A percentile compares a stretch with the other conserved stretches of the same genome.
These are phyloP conservation scores for Thereva nobilitata DNA, from an alignment of 2,888 invertebrate genomes.

Conservation along the genomic window DNA sequence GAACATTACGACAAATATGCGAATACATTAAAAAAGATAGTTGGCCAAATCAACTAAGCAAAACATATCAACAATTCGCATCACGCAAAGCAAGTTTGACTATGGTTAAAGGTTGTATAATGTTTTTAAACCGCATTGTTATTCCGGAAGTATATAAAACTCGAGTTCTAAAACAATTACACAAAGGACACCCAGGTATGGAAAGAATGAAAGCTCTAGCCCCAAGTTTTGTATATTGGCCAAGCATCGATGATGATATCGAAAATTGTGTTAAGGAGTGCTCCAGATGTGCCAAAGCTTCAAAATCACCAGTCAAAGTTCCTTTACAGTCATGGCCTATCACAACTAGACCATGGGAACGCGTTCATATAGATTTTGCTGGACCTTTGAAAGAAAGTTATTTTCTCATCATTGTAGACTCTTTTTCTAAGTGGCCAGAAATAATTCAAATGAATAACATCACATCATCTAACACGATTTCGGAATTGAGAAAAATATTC, in stretches of 20 bases:
- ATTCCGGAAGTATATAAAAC: constrained; percentile 3
- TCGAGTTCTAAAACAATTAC: constrained; percentile 44
- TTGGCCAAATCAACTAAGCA: not conserved
- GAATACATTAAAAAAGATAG: not conserved
- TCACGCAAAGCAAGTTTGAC: not conserved
- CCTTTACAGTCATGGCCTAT: constrained; percentile 44
- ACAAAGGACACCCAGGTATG: constrained; percentile 45
- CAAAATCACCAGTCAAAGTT: constrained; percentile 46
- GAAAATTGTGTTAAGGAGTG: constrained; percentile 45
- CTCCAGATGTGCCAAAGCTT: constrained; percentile 44
- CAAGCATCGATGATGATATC: constrained; percentile 46
- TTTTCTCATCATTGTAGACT: constrained; percentile 52
- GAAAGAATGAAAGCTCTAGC: constrained; percentile 47
- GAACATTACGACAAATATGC: not conserved
- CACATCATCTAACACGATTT: not conserved
- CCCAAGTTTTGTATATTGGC: constrained; percentile 47
- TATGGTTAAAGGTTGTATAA: constrained; percentile 22
- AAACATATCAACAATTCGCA: not conserved
- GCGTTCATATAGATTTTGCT: constrained; percentile 57
- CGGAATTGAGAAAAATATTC: constrained; percentile 42
- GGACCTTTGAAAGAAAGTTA: constrained; percentile 49
- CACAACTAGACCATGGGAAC: constrained; percentile 49
- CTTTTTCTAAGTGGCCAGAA: constrained; percentile 56
- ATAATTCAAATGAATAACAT: constrained; percentile 44
- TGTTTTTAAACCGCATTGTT: constrained; percentile 15